These are phyloP conservation scores for Pyrgilauda ruficollis DNA, from an alignment of 2,113 vertebrate genomes.

Conservation along the genomic window DNA sequence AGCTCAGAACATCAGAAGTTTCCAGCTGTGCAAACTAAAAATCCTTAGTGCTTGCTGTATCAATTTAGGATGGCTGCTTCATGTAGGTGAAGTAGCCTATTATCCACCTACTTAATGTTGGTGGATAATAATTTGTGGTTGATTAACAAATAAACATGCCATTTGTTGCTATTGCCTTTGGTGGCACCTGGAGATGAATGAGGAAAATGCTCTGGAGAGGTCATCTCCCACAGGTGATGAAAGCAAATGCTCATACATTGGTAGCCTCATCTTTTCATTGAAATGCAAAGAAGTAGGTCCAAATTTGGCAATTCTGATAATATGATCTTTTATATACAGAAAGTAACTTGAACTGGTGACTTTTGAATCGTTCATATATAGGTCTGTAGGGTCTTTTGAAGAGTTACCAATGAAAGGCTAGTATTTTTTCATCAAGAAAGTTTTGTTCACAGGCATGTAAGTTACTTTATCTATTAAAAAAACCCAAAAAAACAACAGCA, in stretches of 20 bases:
- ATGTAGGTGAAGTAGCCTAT: not conserved
- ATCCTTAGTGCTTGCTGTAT: not conserved
- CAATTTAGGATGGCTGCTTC: not conserved
- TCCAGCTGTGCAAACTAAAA: not conserved
- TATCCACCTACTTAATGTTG: not conserved
- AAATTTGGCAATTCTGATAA: not conserved
- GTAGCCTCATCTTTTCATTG: not conserved
- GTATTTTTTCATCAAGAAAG: not conserved
- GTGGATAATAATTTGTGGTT: not conserved
- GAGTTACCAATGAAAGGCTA: not conserved
- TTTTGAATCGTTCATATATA: not conserved
- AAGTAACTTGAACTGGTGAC: not conserved
- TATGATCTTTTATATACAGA: not conserved
- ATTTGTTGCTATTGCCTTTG: not conserved
- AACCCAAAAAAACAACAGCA: not conserved
- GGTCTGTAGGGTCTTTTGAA: not conserved
- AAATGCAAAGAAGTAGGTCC: not conserved
- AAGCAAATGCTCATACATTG: not conserved
- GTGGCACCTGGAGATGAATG: not conserved
- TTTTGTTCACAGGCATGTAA: not conserved
- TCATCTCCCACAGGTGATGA: not conserved
- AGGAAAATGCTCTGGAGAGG: not conserved
- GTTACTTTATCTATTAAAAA: not conserved
- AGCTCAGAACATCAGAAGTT: not conserved
- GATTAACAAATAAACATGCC: not conserved